phyloP scores from a whole-genome alignment of 2,113 vertebrate species.

The Muscicapa adusta region DNA sequence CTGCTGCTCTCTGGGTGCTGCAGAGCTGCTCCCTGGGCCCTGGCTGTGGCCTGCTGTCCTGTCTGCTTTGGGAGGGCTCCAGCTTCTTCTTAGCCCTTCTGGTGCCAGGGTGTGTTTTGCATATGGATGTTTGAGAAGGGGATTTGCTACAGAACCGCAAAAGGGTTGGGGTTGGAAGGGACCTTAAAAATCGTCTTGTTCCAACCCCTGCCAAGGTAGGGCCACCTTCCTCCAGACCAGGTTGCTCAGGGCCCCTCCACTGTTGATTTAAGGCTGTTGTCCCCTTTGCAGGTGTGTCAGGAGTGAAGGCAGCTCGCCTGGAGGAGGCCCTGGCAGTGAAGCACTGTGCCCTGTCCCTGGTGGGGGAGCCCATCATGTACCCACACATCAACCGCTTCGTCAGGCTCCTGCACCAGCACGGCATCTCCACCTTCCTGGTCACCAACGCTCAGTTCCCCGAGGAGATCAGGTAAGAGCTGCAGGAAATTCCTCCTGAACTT shows the following conservation, averaged over 20 bases:
- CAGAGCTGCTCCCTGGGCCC: not conserved
- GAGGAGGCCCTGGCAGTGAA: constrained; percentile 82
- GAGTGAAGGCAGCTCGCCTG: constrained; percentile 81
- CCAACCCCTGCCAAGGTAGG: not conserved
- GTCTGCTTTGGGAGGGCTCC: not conserved
- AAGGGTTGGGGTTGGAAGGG: not conserved
- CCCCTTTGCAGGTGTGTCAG: constrained; percentile 79
- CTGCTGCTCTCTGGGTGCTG: not conserved
- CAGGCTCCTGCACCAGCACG: constrained; percentile 79
- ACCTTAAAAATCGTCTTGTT: not conserved
- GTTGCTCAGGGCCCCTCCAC: not conserved
- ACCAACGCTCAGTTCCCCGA: constrained; percentile 93
- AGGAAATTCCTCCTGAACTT: not conserved
- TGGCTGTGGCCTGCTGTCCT: not conserved
- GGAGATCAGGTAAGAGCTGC: constrained; percentile 84
- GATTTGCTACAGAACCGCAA: not conserved
- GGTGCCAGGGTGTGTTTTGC: not conserved
- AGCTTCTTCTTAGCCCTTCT: not conserved
- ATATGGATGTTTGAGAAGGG: not conserved
- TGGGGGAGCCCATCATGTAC: constrained; percentile 97
- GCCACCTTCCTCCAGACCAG: not conserved
- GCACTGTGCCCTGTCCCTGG: constrained; percentile 92
- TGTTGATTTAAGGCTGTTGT: not conserved
- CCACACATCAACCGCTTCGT: constrained; percentile 89
- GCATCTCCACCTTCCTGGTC: constrained; percentile 92